Conservation (phyloP, 2,113 vertebrate genomes). For the Cygnus buccinator region DNA sequence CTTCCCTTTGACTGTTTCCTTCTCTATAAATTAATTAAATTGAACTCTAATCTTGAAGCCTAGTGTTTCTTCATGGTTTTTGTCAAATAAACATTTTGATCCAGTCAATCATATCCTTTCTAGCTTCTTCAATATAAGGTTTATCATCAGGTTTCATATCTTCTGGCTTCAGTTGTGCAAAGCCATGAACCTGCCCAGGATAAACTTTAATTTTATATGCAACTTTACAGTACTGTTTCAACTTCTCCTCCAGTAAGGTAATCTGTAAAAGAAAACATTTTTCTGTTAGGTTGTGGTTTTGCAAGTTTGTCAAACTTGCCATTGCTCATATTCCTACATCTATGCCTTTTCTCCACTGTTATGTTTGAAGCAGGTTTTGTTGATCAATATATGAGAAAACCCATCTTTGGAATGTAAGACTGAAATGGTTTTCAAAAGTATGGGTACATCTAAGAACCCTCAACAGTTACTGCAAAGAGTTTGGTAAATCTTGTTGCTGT, state of each 20-base stretch:
- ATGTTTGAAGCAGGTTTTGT: neutral
- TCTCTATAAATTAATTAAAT: neutral
- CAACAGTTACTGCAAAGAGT: neutral
- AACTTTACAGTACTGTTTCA: conserved; percentile 85
- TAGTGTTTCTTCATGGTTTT: neutral
- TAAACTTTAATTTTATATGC: conserved; percentile 90
- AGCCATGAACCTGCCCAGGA: conserved; percentile 90
- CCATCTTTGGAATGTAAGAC: neutral
- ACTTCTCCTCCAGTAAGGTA: conserved; percentile 78
- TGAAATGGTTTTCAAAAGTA: neutral
- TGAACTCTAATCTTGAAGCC: neutral
- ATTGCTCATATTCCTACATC: neutral
- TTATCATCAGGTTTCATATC: conserved; percentile 84
- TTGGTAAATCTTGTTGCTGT: neutral
- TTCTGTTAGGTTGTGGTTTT: neutral
- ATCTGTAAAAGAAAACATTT: conserved; percentile 74
- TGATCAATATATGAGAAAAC: neutral
- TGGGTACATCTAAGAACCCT: neutral
- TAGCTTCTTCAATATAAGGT: conserved; percentile 86
- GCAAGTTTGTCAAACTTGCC: neutral
- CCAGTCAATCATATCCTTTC: conserved; percentile 89
- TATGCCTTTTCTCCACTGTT: neutral
- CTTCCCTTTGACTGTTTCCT: neutral
- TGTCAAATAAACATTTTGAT: conserved; percentile 85
- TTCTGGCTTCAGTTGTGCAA: conserved; percentile 89